Percentiles rank a stretch among this genome's conserved stretches.
Evolutionary conservation across 1,140 invertebrate species (phyloP).

Genomic region (Brachionus angularis): DNA sequence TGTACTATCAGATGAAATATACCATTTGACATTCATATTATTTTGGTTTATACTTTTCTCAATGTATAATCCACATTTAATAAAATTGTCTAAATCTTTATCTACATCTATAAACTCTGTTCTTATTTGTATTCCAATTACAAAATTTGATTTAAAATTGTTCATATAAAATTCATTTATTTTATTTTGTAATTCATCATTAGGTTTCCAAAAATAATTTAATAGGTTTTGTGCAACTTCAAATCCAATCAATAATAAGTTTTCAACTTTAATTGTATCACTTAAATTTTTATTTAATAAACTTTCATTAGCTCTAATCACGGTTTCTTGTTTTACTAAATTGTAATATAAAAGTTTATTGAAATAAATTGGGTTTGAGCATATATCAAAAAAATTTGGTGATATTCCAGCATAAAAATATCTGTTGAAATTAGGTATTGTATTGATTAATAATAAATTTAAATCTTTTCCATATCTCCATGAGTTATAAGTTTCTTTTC

Average conservation of each 20-base stretch:
- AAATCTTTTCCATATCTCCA: slow-evolving; percentile 6
- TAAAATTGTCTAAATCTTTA: neutral
- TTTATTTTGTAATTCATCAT: neutral
- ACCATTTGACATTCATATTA: slow-evolving; percentile 9
- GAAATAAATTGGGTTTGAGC: neutral
- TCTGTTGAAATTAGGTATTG: neutral
- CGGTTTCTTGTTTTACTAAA: neutral
- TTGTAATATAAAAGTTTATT: neutral
- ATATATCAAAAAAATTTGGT: neutral
- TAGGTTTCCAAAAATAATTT: slow-evolving; percentile 4
- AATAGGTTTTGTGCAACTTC: neutral
- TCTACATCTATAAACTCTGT: slow-evolving; percentile 6
- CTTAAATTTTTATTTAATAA: neutral
- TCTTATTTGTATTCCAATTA: slow-evolving; percentile 23
- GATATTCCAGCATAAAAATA: neutral
- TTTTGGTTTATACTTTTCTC: neutral
- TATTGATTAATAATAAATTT: neutral
- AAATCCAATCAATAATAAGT: neutral
- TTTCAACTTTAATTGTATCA: too few species aligned
- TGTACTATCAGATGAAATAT: slow-evolving; percentile 1
- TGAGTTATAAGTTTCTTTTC: too few species aligned
- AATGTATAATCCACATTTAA: neutral
- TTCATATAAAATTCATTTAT: neutral
- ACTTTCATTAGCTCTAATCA: neutral
- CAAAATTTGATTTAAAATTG: neutral